phyloP scores from a whole-genome alignment of 2,888 invertebrate genomes.

The Luperina testacea region DNA sequence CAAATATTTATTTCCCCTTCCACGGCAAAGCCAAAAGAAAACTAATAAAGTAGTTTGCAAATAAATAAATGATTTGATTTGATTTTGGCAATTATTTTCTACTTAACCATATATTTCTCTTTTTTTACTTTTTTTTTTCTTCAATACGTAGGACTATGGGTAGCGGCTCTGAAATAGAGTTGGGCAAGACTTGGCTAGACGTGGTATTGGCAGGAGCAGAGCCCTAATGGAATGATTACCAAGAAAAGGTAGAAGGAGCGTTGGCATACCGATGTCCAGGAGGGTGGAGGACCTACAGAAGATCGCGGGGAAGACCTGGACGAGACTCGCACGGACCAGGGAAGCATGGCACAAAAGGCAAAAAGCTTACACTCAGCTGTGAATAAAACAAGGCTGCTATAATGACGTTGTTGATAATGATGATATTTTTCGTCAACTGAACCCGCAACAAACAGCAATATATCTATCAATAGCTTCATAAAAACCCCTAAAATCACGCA shows the following conservation, averaged over 20 bases:
- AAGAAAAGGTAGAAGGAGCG: too few species aligned
- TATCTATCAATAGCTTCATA: too few species aligned
- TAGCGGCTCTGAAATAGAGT: too few species aligned
- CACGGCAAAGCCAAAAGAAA: background rate
- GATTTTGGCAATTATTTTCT: background rate
- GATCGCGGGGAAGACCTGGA: background rate
- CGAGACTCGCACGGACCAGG: background rate
- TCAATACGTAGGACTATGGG: too few species aligned
- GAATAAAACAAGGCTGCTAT: background rate
- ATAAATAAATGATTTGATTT: background rate
- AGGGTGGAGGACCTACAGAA: background rate
- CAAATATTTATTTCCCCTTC: background rate
- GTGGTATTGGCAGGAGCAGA: too few species aligned
- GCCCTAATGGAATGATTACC: too few species aligned
- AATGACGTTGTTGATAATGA: background rate
- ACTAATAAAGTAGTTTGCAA: background rate
- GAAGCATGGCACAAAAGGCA: background rate
- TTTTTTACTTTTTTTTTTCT: too few species aligned
- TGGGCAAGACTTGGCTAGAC: too few species aligned
- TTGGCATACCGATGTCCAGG: background rate
- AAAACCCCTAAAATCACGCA: background rate
- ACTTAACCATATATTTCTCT: background rate
- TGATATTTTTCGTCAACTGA: background rate
- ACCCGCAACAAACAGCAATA: background rate
- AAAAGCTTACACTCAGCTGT: background rate